Evolutionary conservation across 2,888 invertebrate genomes (phyloP), one percentile per base, ranked within the genome.

Genomic region (Hemithea aestivaria): DNA sequence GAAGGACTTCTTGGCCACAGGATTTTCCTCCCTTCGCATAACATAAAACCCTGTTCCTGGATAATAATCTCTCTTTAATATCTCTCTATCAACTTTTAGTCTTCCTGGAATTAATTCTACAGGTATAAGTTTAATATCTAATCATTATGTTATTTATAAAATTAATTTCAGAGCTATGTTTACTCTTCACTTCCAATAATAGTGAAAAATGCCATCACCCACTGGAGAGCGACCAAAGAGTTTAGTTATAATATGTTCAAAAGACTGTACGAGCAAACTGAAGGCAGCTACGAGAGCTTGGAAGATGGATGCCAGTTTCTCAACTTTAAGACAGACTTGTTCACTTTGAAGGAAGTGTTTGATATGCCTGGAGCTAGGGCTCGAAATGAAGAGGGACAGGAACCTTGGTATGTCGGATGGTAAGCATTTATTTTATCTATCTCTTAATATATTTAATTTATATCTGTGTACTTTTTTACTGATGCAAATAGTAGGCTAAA

Each of bases 401-500:
- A 89, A 35, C 91, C 95, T 1, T 96, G 96, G 96, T 96, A 96
- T 84, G 93, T 96, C 27, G 96, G 96, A 53, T 96, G 96, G 96
- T 94, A 83, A 88, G 91, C 85, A 40, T 29, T 27, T 27, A 25
- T 24, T 24, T 24, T 31, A 20, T 0, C 21, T 12, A 10, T 29
- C n/a, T 32, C 9, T n/a, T 24, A 32, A 24, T 7, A 11, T 7
- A 32, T 39, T 20, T n/a, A 22, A 10, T 7, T n/a, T n/a, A n/a
- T n/a, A n/a, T n/a, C n/a, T n/a, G n/a, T n/a, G n/a, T n/a, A n/a
- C n/a, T n/a, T n/a, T n/a, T n/a, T n/a, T n/a, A n/a, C n/a, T n/a
- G n/a, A n/a, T n/a, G n/a, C n/a, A n/a, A n/a, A n/a, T n/a, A n/a
- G n/a, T n/a, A n/a, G n/a, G n/a, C n/a, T n/a, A n/a, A n/a, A n/a